Conservation (phyloP, 2,888 invertebrate genomes). For the Hirudinaria manillensis region DNA sequence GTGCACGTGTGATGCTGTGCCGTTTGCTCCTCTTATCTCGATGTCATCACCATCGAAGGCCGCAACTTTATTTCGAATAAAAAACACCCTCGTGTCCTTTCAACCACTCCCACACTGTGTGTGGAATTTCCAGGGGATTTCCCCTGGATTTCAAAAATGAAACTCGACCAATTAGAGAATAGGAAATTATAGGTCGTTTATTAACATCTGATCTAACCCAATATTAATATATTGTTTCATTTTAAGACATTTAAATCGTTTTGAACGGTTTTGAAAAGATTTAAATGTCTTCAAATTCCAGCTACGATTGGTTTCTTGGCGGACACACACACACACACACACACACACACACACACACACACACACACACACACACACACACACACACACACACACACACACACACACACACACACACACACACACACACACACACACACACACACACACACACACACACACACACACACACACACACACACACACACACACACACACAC, state of each 20-base stretch:
- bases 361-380: slow-evolving; percentile 10
- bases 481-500: slow-evolving; percentile 20
- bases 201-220: too few species aligned
- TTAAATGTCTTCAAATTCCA: too few species aligned
- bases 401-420: slow-evolving; percentile 22
- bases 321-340: too few species aligned
- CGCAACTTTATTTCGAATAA: background rate
- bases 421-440: slow-evolving; percentile 17
- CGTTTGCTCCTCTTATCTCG: background rate
- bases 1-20: too few species aligned
- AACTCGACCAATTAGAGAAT: too few species aligned
- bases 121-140: too few species aligned
- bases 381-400: slow-evolving; percentile 22
- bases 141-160: too few species aligned
- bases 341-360: background rate
- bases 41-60: slow-evolving; percentile 5
- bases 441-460: background rate
- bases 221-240: too few species aligned
- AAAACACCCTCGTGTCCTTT: slow-evolving; percentile 11
- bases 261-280: too few species aligned
- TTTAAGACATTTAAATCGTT: too few species aligned
- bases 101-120: background rate
- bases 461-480: slow-evolving; percentile 12
- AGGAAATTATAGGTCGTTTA: too few species aligned
- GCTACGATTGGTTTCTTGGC: too few species aligned